phyloP scores from a whole-genome alignment of 2,797 vertebrate species.

The Nasua narica region DNA sequence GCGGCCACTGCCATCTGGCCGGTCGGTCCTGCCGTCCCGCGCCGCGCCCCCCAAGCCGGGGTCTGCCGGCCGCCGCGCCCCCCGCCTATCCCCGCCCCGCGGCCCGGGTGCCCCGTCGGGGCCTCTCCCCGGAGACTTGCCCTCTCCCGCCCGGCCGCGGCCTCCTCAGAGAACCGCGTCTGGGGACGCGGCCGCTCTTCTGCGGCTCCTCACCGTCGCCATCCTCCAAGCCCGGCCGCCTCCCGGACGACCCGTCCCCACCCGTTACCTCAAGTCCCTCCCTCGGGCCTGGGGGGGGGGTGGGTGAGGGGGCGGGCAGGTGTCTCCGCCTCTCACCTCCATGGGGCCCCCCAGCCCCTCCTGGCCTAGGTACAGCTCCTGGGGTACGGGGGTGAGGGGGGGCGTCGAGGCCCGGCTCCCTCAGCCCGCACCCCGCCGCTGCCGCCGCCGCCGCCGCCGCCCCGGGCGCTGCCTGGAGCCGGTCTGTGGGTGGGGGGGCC shows the following conservation, averaged over 20 bases:
- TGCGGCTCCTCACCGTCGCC: not conserved
- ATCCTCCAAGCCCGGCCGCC: not conserved
- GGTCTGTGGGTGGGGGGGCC: not conserved
- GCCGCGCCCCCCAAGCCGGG: not conserved
- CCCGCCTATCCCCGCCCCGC: not conserved
- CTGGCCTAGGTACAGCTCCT: not conserved
- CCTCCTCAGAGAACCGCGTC: not conserved
- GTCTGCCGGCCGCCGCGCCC: not conserved
- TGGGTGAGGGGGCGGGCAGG: not conserved
- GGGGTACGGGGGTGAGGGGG: conserved; percentile 35
- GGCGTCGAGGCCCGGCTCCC: conserved; percentile 64
- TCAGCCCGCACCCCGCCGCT: conserved; percentile 56
- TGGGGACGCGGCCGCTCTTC: not conserved
- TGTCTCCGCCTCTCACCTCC: conserved; percentile 68
- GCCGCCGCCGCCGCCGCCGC: not conserved
- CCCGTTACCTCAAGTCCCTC: conserved; percentile 50
- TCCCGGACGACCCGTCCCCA: not conserved
- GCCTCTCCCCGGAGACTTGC: not conserved
- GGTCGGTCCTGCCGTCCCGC: not conserved
- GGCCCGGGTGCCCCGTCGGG: not conserved
- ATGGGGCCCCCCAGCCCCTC: conserved; percentile 49
- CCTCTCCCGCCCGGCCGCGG: conserved; percentile 18
- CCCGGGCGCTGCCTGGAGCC: conserved; percentile 55
- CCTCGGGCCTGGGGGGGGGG: conserved; percentile 4
- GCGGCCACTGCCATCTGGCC: not conserved